phyloP scores from a whole-genome alignment of 1,140 invertebrate genomes.

The Pogonognathellus flavescens region DNA sequence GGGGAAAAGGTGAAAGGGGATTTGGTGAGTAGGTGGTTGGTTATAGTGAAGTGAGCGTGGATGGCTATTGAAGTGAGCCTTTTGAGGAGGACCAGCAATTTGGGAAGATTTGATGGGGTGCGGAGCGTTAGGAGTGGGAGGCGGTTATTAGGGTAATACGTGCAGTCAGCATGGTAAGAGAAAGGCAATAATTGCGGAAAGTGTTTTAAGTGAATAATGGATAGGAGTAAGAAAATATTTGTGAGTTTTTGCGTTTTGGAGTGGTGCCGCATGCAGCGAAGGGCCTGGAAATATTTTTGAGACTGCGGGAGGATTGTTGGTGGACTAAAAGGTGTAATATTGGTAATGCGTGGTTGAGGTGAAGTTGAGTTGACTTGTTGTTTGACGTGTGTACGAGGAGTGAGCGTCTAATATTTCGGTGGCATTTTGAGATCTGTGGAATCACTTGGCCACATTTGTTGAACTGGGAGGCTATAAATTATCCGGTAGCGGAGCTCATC shows the following conservation, averaged over 20 bases:
- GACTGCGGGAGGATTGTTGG: neutral
- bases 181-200: no score
- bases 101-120: no score
- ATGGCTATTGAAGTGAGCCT: no score
- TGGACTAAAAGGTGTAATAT: neutral
- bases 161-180: no score
- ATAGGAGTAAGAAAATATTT: neutral
- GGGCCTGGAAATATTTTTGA: neutral
- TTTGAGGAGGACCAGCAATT: no score
- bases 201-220: neutral
- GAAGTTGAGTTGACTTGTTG: constrained; percentile 24
- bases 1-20: no score
- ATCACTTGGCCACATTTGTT: constrained; percentile 29
- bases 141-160: no score
- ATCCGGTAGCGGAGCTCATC: constrained; percentile 27
- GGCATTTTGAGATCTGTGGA: neutral
- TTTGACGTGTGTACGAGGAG: neutral
- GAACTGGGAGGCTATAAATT: constrained; percentile 32
- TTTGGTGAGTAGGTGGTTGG: no score
- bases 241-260: neutral
- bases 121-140: no score
- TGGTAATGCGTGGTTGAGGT: constrained; percentile 20
- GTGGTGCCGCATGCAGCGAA: neutral
- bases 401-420: no score
- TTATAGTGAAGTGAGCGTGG: no score